phyloP scores from a whole-genome alignment of 2,797 vertebrate species.

The Lacerta viridis region DNA sequence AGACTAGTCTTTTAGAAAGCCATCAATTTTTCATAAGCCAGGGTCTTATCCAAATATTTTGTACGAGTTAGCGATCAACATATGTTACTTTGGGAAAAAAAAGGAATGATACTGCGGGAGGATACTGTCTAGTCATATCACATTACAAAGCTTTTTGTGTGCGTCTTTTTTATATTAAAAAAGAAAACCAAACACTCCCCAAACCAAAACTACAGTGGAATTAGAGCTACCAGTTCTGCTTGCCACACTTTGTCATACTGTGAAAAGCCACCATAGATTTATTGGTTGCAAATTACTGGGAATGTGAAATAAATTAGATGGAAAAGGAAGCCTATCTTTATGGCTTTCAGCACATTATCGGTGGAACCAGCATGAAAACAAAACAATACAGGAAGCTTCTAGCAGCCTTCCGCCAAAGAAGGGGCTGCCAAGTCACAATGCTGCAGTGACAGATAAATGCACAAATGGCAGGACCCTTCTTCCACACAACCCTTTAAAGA shows the following conservation, averaged over 20 bases:
- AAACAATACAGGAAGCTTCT: slow-evolving; percentile 33
- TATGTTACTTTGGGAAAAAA: slow-evolving; percentile 60
- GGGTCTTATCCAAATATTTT: slow-evolving; percentile 49
- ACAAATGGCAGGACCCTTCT: background rate
- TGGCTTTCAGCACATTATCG: slow-evolving; percentile 69
- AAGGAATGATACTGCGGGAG: slow-evolving; percentile 35
- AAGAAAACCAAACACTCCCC: background rate
- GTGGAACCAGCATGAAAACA: slow-evolving; percentile 63
- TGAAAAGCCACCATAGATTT: slow-evolving; percentile 65
- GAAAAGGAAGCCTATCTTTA: slow-evolving; percentile 70
- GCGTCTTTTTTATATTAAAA: slow-evolving; percentile 16
- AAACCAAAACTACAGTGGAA: slow-evolving; percentile 41
- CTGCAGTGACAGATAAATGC: background rate
- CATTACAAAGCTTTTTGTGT: slow-evolving; percentile 53
- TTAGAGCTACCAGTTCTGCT: slow-evolving; percentile 62
- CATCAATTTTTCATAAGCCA: slow-evolving; percentile 43
- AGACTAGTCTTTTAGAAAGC: slow-evolving; percentile 52
- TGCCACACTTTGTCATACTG: slow-evolving; percentile 59
- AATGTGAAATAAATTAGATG: slow-evolving; percentile 70
- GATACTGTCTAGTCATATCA: slow-evolving; percentile 63
- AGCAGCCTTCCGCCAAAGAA: background rate
- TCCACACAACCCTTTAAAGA: background rate
- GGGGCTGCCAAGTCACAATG: background rate
- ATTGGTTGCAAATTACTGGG: slow-evolving; percentile 66
- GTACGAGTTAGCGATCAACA: slow-evolving; percentile 63